Evolutionary conservation across 2,888 invertebrate species (phyloP).

Genomic region (Harpalus rufipes): DNA sequence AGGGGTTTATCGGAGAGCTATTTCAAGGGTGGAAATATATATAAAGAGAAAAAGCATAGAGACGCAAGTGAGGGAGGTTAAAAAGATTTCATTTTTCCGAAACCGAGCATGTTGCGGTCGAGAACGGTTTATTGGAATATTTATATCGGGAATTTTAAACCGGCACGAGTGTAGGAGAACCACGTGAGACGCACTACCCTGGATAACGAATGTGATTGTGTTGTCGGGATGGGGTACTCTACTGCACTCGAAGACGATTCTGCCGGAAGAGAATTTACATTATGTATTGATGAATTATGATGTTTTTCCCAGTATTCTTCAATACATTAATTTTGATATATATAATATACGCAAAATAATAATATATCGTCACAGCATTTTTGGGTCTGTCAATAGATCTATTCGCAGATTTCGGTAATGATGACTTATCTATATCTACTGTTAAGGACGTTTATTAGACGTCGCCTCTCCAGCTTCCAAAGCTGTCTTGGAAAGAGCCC

Average conservation of each 20-base stretch:
- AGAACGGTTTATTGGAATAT: slow-evolving; percentile 75
- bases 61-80: slow-evolving; percentile 73
- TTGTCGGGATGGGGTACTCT: slow-evolving; percentile 6
- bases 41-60: slow-evolving; percentile 71
- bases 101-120: slow-evolving; percentile 76
- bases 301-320: neutral
- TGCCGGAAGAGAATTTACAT: slow-evolving; percentile 1
- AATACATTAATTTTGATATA: neutral
- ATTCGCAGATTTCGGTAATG: too few species aligned
- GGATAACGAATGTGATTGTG: slow-evolving; percentile 51
- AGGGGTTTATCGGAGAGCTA: slow-evolving; percentile 75
- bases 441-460: too few species aligned
- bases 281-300: slow-evolving; percentile 1
- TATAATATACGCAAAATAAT: too few species aligned
- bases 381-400: too few species aligned
- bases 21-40: slow-evolving; percentile 76
- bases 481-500: too few species aligned
- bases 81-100: slow-evolving; percentile 77
- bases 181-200: slow-evolving; percentile 16
- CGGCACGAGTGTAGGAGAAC: slow-evolving; percentile 25
- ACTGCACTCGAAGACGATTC: slow-evolving; percentile 3
- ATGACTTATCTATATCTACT: too few species aligned
- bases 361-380: too few species aligned
- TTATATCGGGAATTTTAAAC: slow-evolving; percentile 74
- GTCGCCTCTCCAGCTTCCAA: too few species aligned